phyloP scores from a whole-genome alignment of 2,888 invertebrate genomes.

The Melinaea menophilus region DNA sequence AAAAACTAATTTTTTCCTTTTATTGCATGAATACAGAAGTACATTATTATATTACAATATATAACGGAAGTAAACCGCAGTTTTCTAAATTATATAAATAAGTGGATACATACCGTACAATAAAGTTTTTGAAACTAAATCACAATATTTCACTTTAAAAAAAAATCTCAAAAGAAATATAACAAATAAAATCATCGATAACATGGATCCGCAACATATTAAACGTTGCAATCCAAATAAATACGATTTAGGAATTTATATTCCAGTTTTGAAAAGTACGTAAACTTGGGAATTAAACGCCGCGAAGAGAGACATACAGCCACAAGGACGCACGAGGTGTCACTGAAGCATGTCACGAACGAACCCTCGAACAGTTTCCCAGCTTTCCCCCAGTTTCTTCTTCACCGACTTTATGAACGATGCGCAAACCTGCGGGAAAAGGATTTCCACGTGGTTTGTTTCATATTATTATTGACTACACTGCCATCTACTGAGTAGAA shows the following conservation, averaged over 20 bases:
- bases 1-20: too few species aligned
- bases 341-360: slow-evolving; percentile 57
- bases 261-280: slow-evolving; percentile 37
- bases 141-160: too few species aligned
- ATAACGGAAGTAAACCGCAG: too few species aligned
- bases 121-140: too few species aligned
- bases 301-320: slow-evolving; percentile 38
- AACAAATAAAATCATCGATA: neutral
- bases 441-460: slow-evolving; percentile 54
- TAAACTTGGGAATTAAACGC: slow-evolving; percentile 46
- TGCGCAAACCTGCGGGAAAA: slow-evolving; percentile 67
- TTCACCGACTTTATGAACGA: slow-evolving; percentile 49
- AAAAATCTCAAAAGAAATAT: too few species aligned
- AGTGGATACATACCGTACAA: too few species aligned
- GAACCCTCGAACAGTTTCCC: slow-evolving; percentile 55
- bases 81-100: too few species aligned
- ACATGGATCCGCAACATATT: neutral
- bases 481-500: slow-evolving; percentile 44
- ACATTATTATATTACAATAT: too few species aligned
- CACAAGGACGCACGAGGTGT: slow-evolving; percentile 52
- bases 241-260: neutral
- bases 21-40: too few species aligned
- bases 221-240: too few species aligned
- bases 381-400: slow-evolving; percentile 57
- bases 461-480: slow-evolving; percentile 33